phyloP scores from a whole-genome alignment of 2,797 vertebrate genomes.

The Crypturellus tataupa region DNA sequence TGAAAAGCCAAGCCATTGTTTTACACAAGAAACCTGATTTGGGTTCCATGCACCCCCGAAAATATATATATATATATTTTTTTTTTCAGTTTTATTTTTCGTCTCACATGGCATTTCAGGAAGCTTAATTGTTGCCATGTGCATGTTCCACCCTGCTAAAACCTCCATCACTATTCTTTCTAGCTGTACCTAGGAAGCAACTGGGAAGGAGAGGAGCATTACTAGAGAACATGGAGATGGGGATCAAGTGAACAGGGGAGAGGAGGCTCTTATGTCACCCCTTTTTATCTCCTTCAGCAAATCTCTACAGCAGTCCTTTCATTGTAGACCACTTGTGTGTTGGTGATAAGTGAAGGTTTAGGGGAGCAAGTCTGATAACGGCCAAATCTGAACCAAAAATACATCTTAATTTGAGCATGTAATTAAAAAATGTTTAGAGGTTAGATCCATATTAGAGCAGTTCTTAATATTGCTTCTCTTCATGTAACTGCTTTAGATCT shows the following conservation, averaged over 20 bases:
- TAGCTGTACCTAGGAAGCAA: neutral
- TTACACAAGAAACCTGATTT: rapidly evolving
- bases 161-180: neutral
- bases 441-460: neutral
- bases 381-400: neutral
- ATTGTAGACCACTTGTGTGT: neutral
- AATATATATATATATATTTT: too few relatives aligned
- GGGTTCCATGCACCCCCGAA: neutral
- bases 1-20: neutral
- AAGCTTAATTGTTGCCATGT: neutral
- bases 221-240: neutral
- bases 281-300: neutral
- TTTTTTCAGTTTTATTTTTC: too few relatives aligned
- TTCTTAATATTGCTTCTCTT: neutral
- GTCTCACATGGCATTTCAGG: neutral
- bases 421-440: neutral
- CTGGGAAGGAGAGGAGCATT: neutral
- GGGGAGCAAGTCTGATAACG: neutral
- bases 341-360: neutral
- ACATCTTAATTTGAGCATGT: neutral
- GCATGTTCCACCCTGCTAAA: neutral
- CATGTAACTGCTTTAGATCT: neutral
- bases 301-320: neutral
- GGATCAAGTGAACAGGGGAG: neutral
- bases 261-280: neutral